Base-by-base conservation (phyloP, 2,113 vertebrate genomes). In the Geococcyx californianus region DNA sequence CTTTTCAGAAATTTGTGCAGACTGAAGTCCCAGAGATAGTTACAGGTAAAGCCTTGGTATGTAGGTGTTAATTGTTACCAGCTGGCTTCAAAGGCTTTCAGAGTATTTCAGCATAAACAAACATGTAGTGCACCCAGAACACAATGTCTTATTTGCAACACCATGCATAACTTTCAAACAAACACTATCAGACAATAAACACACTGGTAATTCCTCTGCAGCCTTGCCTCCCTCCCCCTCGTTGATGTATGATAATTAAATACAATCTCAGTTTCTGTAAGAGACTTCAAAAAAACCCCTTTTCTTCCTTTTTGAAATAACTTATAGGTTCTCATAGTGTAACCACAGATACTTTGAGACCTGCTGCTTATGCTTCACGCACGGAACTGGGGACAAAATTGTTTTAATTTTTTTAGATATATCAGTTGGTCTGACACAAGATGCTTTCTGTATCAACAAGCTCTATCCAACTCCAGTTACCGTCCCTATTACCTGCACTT, bases 21-120 rank as follows among this genome's bases (percentile, higher is more conserved):
- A 34, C 13, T 72, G 36, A 81, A 87, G 67, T 45, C 47, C 24
- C 28, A 64, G 73, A 68, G 81, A 49, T 26, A 81, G 69, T 78
- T 84, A 55, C 54, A 75, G 40, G 93, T 81, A 91, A 89, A 91
- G 42, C 84, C 82, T 64, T 55, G 26, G 70, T 92, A 75, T 68
- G 89, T 89, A 93, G 93, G 95, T 95, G 95, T 95, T 94, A 95
- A 92, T 96, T 89, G 93, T 87, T 93, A 91, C 81, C 74, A 90
- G 81, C 80, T 81, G 89, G 81, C 95, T 96, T 95, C 96, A 97
- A 95, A 97, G 91, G 28, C 77, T 89, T 77, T 67, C 84, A 72
- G 73, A 40, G 54, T 72, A 81, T 87, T 94, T 94, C 86, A 56
- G 44, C 9, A 4, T 92, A 95, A 96, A 95, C 94, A 95, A 93